Evolutionary conservation across 1,140 invertebrate species (phyloP), one percentile per base, ranked within the genome.

Genomic region (Scaptomyza pallida): DNA sequence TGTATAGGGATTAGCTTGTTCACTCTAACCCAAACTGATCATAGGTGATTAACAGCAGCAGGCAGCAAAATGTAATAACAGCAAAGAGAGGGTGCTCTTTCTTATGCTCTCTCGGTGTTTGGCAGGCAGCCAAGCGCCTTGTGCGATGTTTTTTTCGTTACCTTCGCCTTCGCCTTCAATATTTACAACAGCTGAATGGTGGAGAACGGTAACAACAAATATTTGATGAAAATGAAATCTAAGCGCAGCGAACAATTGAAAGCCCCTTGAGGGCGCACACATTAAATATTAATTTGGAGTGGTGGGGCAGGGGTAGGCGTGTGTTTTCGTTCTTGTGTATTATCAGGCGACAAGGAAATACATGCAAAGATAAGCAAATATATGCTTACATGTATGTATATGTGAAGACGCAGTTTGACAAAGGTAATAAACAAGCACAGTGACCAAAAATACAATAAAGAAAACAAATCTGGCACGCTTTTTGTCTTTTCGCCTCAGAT

Each of bases 221-320:
- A 77, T 77, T 74, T 77, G 65, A 65, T 56, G 72, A 71, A 71
- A 69, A 60, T 64, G 35, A 74, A 77, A 74, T 70, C 69, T 52
- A 60, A 72, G 57, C 68, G 61, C 48, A 35, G 30, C 51, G 43
- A 65, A 72, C 72, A 71, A 74, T 75, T 72, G 60, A 75, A 71
- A 59, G 48, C 3, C 57, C 56, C 43, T 45, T 52, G 45, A 21
- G 30, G n/a, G n/a, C n/a, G 30, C 30, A 44, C 43, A 65, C 61
- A 68, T 69, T 76, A 69, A 73, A 73, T 69, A 76, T 64, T 64
- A 41, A 62, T 75, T 65, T 69, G 50, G 16, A 26, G n/a, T 21
- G 16, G 50, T 17, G 16, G 50, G 21, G 17, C 43, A 23, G 21
- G 8, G 40, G 33, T 1, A 23, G 23, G 9, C 13, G 21, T 5